phyloP scores from a whole-genome alignment of 2,797 vertebrate species.

The Steatocranus sp. region DNA sequence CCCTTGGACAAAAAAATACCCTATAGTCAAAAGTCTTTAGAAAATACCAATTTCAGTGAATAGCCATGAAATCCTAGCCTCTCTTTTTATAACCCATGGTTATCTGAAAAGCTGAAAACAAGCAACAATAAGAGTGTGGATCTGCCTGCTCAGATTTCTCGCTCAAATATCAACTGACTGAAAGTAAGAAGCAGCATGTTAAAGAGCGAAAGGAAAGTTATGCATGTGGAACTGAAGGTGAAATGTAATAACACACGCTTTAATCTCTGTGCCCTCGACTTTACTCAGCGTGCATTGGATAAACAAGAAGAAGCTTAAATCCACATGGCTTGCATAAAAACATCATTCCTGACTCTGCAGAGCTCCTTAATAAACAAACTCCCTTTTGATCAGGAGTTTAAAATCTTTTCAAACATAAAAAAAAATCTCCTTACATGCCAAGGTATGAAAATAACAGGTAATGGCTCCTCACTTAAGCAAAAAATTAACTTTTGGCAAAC shows the following conservation, averaged over 20 bases:
- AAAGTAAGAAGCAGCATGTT: background rate
- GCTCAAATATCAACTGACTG: constrained; percentile 2
- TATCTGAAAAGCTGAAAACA: background rate
- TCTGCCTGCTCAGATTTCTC: background rate
- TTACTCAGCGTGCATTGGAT: background rate
- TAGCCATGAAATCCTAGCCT: constrained; percentile 9
- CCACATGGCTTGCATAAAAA: background rate
- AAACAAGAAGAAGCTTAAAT: background rate
- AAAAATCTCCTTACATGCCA: constrained; percentile 6
- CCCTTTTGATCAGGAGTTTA: constrained; percentile 19
- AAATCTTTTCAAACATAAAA: constrained; percentile 4
- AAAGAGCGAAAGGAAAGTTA: background rate
- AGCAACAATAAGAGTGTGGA: background rate
- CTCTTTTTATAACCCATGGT: background rate
- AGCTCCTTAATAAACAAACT: constrained; percentile 6
- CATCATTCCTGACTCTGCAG: background rate
- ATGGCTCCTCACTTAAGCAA: constrained; percentile 40
- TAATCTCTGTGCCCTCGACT: background rate
- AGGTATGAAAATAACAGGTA: constrained; percentile 58
- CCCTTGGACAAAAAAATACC: constrained; percentile 11
- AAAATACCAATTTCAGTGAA: constrained; percentile 24
- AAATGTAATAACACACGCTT: background rate
- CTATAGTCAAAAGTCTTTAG: background rate
- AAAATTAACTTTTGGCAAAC: constrained; percentile 64
- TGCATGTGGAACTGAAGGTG: background rate